Conservation (phyloP, 2,797 vertebrate genomes). For the Halcyon smyrnensis region DNA sequence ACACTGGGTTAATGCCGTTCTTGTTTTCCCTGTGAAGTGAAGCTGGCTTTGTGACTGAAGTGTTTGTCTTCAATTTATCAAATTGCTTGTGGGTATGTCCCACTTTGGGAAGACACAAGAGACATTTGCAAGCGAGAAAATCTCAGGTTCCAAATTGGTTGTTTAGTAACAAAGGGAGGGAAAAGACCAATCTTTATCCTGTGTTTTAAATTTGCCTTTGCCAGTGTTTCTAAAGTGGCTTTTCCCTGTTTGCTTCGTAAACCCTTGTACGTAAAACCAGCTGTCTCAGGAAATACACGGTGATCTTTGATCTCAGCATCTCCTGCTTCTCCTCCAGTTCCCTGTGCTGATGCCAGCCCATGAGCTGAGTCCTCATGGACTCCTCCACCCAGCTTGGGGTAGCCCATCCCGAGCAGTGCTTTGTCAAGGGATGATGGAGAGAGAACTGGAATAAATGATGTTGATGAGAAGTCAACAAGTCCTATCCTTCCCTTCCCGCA, state of each 20-base stretch:
- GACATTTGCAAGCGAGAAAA: neutral
- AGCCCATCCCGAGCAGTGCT: neutral
- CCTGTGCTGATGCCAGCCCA: neutral
- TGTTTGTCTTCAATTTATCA: conserved; percentile 37
- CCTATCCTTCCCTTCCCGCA: neutral
- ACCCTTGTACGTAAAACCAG: fast-evolving
- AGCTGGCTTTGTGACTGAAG: conserved; percentile 32
- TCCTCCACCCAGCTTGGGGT: neutral
- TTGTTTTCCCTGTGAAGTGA: conserved; percentile 55
- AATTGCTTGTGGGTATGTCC: conserved; percentile 47
- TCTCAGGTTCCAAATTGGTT: neutral
- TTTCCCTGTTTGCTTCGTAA: neutral
- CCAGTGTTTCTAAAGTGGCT: neutral
- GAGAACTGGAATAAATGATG: neutral
- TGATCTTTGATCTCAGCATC: neutral
- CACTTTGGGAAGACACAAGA: conserved; percentile 27
- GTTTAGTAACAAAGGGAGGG: neutral
- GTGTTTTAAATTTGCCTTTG: neutral
- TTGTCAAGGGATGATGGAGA: neutral
- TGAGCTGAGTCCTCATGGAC: neutral
- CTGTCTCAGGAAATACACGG: neutral
- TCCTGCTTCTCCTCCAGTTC: neutral
- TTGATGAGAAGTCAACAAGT: neutral
- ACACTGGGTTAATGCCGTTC: conserved; percentile 17
- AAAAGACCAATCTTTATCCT: neutral